Base-by-base conservation (phyloP, 2,888 invertebrate genomes). In the Pheosia gnoma region DNA sequence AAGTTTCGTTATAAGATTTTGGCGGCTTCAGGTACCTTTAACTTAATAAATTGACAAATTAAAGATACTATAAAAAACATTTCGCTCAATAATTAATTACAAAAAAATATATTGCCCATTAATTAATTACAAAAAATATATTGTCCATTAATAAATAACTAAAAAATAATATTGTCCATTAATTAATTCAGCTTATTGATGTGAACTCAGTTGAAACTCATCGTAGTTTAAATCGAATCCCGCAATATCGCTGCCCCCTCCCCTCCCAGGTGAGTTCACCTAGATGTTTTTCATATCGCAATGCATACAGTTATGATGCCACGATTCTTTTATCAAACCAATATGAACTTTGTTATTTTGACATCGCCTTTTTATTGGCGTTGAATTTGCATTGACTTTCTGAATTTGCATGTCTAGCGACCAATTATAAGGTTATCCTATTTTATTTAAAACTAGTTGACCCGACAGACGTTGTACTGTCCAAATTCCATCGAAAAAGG, bases 181-280 rank as follows among this genome's bases (percentile, higher is more conserved):
- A 39, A 47, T n/a, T 47, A 5, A n/a, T 9, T 47, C 47, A n/a
- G n/a, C 11, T 10, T 9, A 59, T 59, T 61, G 37, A 62, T 59
- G 62, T 68, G 59, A 54, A 38, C 4, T 3, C 38, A 68, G 59
- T 65, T 78, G 72, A 77, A 75, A 79, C 72, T 73, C 74, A 77
- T 82, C 80, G 80, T 75, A 85, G 86, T 88, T 89, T 88, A 90
- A 91, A 91, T 92, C 88, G 87, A 91, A 85, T 88, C 72, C 66
- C 72, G 83, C 87, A 83, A 87, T 89, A 87, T 90, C 84, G 88
- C 83, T 80, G 73, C 76, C 78, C 63, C 25, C 25, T 80, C 74
- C 76, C 78, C 63, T 88, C 89, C 90, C 90, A 73, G 76, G 88
- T 79, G 90, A 72, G 63, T 78, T 75, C 65, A 60, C 58, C 69